Percentiles rank a stretch among this genome's conserved stretches.
These are phyloP conservation scores for Diorhabda sublineata DNA, from an alignment of 1,140 invertebrate species.

Conservation along the genomic window DNA sequence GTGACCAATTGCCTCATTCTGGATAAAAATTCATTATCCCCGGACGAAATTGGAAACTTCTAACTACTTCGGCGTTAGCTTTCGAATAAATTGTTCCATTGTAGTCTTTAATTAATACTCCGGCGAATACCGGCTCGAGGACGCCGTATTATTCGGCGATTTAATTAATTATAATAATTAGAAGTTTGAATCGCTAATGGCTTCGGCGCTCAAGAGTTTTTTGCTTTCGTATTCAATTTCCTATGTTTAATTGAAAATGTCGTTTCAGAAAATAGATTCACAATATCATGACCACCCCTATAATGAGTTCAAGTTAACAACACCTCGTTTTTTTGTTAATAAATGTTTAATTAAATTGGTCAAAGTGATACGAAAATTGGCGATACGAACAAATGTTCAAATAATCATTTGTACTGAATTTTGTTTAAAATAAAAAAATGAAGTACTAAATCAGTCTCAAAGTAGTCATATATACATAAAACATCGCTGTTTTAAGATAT, in stretches of 20 bases:
- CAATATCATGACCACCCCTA: too few species aligned
- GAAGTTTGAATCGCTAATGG: constrained; percentile 20
- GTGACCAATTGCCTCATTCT: constrained; percentile 46
- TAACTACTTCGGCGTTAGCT: constrained; percentile 35
- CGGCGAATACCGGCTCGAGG: constrained; percentile 32
- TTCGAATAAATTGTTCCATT: constrained; percentile 42
- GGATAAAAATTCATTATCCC: constrained; percentile 47
- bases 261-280: background rate
- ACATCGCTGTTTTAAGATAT: too few species aligned
- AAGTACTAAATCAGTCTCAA: too few species aligned
- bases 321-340: too few species aligned
- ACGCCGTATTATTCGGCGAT: constrained; percentile 35
- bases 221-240: constrained; percentile 15
- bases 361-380: too few species aligned
- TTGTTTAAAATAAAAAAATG: too few species aligned
- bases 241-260: constrained; percentile 17
- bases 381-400: too few species aligned
- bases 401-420: too few species aligned
- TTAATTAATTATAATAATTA: constrained; percentile 34
- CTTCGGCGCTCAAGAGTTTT: constrained; percentile 13
- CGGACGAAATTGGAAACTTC: constrained; percentile 43
- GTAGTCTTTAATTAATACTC: constrained; percentile 43
- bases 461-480: too few species aligned
- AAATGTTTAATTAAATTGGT: too few species aligned
- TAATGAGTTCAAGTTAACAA: too few species aligned